Conservation (phyloP, 2,888 invertebrate genomes). For the Lepidochrysops patricia region DNA sequence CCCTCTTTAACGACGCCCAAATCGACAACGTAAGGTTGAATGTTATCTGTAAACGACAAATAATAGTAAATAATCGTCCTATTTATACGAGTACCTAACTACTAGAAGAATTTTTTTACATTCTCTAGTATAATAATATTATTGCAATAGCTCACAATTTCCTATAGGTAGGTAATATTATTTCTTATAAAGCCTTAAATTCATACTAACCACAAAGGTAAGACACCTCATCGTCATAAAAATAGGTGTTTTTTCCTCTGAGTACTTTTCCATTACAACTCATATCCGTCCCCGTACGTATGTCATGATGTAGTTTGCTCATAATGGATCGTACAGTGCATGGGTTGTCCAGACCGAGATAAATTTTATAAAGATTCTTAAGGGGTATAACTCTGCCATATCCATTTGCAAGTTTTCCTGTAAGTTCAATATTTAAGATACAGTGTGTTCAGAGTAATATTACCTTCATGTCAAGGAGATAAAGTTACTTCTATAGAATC, state of each 20-base stretch:
- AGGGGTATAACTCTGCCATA: conserved; percentile 57
- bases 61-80: too few species aligned
- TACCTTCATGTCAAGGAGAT: too few species aligned
- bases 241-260: conserved; percentile 47
- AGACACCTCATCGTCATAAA: conserved; percentile 48
- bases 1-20: neutral
- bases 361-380: conserved; percentile 55
- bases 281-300: conserved; percentile 30
- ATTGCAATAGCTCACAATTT: too few species aligned
- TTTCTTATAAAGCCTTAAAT: too few species aligned
- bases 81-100: too few species aligned
- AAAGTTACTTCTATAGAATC: too few species aligned
- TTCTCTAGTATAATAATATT: too few species aligned
- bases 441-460: too few species aligned
- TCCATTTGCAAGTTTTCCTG: conserved; percentile 45
- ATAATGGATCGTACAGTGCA: conserved; percentile 56
- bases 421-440: neutral
- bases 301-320: conserved; percentile 40
- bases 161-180: too few species aligned
- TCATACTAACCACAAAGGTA: conserved; percentile 39
- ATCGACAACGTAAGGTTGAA: neutral
- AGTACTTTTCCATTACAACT: conserved; percentile 24
- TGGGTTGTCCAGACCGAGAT: conserved; percentile 58
- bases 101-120: too few species aligned
- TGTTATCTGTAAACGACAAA: neutral